Conservation (phyloP, 2,888 invertebrate species). For the Xestia xanthographa region DNA sequence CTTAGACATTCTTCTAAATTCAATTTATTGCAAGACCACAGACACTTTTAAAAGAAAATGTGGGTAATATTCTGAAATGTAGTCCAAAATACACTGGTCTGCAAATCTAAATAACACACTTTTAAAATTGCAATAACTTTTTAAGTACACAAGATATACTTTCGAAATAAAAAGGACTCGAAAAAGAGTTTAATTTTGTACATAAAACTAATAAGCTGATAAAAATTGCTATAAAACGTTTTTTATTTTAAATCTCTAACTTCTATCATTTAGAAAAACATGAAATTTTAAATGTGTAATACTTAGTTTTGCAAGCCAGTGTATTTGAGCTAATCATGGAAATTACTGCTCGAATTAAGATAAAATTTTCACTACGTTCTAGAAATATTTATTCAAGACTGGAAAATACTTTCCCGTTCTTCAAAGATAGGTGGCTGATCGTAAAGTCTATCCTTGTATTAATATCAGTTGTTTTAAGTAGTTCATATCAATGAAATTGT, state of each 20-base stretch:
- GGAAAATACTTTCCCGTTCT: background rate
- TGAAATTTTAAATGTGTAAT: too few relatives aligned
- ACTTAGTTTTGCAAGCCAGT: too few relatives aligned
- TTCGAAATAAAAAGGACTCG: too few relatives aligned
- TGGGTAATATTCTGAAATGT: background rate
- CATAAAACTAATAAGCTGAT: too few relatives aligned
- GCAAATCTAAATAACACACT: too few relatives aligned
- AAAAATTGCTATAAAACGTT: too few relatives aligned
- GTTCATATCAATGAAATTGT: conserved; percentile 2
- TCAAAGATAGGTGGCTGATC: background rate
- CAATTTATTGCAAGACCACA: background rate
- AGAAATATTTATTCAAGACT: background rate
- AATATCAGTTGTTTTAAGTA: conserved; percentile 8
- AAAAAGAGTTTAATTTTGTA: too few relatives aligned
- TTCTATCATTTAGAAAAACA: too few relatives aligned
- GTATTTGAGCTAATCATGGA: background rate
- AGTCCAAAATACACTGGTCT: too few relatives aligned
- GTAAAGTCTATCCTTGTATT: background rate
- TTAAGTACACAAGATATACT: too few relatives aligned
- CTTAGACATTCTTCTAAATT: background rate
- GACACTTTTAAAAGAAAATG: background rate
- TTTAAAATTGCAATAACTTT: too few relatives aligned
- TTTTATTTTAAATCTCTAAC: too few relatives aligned
- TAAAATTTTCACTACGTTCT: background rate
- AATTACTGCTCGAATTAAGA: background rate